These are phyloP conservation scores for Pantherophis guttatus DNA, from an alignment of 2,113 vertebrate genomes.

Conservation along the genomic window DNA sequence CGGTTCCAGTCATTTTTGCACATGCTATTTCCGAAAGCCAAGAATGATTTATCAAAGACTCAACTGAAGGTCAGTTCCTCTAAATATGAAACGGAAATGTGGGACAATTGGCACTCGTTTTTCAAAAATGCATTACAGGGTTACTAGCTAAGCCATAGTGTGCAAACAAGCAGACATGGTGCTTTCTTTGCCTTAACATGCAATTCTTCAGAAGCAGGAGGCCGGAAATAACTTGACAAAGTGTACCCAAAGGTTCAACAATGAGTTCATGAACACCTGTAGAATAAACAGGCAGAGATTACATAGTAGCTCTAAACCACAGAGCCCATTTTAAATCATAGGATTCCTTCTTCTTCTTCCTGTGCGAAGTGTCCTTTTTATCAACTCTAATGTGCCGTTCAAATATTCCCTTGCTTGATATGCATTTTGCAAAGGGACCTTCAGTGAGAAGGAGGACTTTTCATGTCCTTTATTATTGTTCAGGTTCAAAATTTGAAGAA, in stretches of 20 bases:
- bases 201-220: conserved; percentile 5
- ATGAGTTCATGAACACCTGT: background rate
- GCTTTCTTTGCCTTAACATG: background rate
- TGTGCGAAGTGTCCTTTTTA: background rate
- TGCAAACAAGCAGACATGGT: conserved; percentile 4
- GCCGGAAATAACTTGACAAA: conserved; percentile 36
- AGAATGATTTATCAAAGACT: conserved; percentile 44
- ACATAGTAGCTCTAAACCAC: background rate
- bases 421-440: background rate
- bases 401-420: background rate
- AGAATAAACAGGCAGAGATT: background rate
- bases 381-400: background rate
- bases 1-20: background rate
- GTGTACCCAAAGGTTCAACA: background rate
- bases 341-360: background rate
- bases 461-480: background rate
- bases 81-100: conserved; percentile 39
- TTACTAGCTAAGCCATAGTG: conserved; percentile 43
- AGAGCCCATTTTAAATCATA: background rate
- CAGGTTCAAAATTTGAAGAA: background rate
- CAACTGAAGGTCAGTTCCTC: conserved; percentile 58
- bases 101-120: conserved; percentile 61
- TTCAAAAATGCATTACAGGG: conserved; percentile 35
- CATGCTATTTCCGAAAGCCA: background rate
- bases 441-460: background rate